Evolutionary conservation across 92 coral and sea anemone genomes (phyloP), one percentile per base, ranked within the genome.

Genomic region (Epizoanthus illoricatus): DNA sequence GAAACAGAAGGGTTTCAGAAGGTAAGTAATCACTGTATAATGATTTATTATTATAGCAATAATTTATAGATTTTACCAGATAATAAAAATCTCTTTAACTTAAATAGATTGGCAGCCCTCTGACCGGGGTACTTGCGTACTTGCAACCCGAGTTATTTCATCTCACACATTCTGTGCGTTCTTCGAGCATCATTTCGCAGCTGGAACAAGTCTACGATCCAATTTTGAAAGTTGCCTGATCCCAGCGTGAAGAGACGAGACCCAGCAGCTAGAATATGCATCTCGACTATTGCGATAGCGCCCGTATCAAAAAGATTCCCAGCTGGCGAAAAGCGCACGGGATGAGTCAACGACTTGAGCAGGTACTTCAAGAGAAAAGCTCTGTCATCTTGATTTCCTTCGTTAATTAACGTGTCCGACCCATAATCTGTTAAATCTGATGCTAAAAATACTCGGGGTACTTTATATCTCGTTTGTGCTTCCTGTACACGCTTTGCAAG

Each of bases 151-250:
- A 42, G 17, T 79, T 84, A 95, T 54, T 86, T 79, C 72, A 93
- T 81, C 76, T 96, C 99, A 69, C 99, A 96, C 87, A 96, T 82
- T 71, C 99, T 85, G 73, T 96, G 97, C 8, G 92, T 73, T 61
- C 93, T 87, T 47, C 84, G 87, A 1, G 65, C 58, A 49, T 87
- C 89, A 41, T 86, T 75, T 63, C 85, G 86, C 76, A 73, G 83
- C 76, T 84, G 89, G 79, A 93, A 96, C 65, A 96, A 71, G 84
- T 83, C 91, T 19, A 96, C 71, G 7, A 87, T 79, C 99, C 99
- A 96, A 65, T 96, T 92, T 79, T 96, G 99, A 80, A 91, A 96
- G 75, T 96, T 96, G 13, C 99, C 99, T 66, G 97, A 91, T 3
- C 99, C 99, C 24, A 96, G 66, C 4, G 99, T 96, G 74, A 91